phyloP scores from a whole-genome alignment of 2,113 vertebrate genomes.

The Lutjanus erythropterus region DNA sequence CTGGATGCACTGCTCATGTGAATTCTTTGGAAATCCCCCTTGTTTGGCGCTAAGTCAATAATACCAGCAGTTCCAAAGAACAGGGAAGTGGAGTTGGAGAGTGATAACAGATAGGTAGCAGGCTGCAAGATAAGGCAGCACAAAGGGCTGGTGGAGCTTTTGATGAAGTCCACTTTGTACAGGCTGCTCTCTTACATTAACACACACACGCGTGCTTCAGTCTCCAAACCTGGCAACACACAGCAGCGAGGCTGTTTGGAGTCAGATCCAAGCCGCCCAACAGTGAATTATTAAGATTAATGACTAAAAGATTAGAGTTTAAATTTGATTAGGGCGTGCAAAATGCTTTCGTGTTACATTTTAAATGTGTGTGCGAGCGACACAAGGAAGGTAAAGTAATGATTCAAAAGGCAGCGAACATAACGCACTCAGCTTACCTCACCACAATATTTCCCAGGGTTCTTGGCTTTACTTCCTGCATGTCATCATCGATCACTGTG shows the following conservation, averaged over 20 bases:
- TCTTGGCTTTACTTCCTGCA: slow-evolving; percentile 88
- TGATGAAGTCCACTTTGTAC: slow-evolving; percentile 10
- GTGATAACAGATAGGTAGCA: slow-evolving; percentile 55
- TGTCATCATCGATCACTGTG: slow-evolving; percentile 91
- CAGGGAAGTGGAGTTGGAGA: slow-evolving; percentile 10
- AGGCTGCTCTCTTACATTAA: neutral
- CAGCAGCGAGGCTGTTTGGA: neutral
- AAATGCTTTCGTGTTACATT: neutral
- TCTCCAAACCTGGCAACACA: neutral
- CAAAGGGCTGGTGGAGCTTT: slow-evolving; percentile 1
- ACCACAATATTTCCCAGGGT: slow-evolving; percentile 96
- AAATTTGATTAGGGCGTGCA: neutral
- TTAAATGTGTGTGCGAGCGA: neutral
- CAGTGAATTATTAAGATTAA: slow-evolving; percentile 1
- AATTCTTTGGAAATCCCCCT: slow-evolving; percentile 55
- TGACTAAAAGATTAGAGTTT: neutral
- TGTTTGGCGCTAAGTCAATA: slow-evolving; percentile 46
- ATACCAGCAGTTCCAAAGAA: slow-evolving; percentile 17
- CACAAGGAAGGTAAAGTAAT: neutral
- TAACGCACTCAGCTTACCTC: slow-evolving; percentile 88
- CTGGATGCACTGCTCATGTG: neutral
- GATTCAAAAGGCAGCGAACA: neutral
- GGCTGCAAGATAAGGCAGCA: slow-evolving; percentile 15
- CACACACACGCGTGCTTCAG: neutral
- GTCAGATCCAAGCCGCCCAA: neutral